These are phyloP conservation scores for Callionymus lyra DNA, from an alignment of 2,113 vertebrate genomes.

Conservation along the genomic window DNA sequence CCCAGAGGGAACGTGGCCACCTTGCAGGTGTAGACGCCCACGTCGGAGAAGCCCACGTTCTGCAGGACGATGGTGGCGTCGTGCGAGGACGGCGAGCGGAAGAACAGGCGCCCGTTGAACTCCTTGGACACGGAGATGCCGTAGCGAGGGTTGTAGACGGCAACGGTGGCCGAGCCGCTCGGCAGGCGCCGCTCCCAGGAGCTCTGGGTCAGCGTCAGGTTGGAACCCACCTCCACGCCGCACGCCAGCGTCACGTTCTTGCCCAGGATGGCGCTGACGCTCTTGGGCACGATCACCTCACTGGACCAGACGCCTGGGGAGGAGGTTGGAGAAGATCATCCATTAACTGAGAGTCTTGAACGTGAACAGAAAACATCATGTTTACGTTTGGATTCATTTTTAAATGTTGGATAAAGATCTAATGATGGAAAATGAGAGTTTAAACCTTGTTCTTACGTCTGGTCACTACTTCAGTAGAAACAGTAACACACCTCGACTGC, in stretches of 20 bases:
- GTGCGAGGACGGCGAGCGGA: conserved; percentile 80
- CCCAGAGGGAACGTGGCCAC: conserved; percentile 92
- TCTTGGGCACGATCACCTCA: conserved; percentile 80
- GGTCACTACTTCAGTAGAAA: no score
- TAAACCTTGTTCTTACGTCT: no score
- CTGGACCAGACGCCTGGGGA: conserved; percentile 78
- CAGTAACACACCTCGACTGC: no score
- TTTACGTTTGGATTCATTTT: no score
- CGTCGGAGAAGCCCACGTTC: conserved; percentile 87
- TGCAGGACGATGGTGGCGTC: conserved; percentile 86
- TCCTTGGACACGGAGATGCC: conserved; percentile 85
- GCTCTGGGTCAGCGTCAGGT: conserved; percentile 87
- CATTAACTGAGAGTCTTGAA: no score
- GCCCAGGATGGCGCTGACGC: conserved; percentile 85
- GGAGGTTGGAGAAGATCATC: not conserved
- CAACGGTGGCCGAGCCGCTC: conserved; percentile 79
- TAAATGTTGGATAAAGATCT: no score
- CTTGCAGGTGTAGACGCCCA: conserved; percentile 89
- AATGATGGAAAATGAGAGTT: no score
- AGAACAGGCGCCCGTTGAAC: conserved; percentile 77
- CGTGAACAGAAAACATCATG: no score
- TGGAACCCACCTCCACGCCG: conserved; percentile 75
- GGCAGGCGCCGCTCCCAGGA: conserved; percentile 87
- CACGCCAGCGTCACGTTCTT: conserved; percentile 91
- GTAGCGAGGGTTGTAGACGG: conserved; percentile 85